Evolutionary conservation across 2,797 vertebrate species (phyloP).

Genomic region (Psittacula derbiana): DNA sequence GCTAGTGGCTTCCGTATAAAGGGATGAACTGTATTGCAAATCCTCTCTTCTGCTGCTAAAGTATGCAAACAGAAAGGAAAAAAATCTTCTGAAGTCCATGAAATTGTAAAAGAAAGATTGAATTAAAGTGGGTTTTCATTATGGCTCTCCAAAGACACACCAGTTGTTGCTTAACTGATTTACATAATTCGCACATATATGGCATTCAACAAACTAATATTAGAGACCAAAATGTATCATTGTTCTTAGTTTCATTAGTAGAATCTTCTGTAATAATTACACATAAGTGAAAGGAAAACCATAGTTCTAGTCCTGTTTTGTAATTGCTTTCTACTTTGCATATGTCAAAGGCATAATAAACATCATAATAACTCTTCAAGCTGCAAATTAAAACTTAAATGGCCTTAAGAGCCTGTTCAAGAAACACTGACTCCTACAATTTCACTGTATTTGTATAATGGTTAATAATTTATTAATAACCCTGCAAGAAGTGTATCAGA

Average conservation of each 20-base stretch:
- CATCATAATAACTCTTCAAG: neutral
- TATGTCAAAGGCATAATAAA: neutral
- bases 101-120: neutral
- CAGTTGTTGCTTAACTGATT: neutral
- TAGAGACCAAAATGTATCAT: neutral
- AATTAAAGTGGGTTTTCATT: neutral
- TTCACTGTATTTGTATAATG: neutral
- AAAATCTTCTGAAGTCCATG: neutral
- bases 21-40: fast-evolving
- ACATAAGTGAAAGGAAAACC: neutral
- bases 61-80: neutral
- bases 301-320: neutral
- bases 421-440: neutral
- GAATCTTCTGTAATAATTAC: neutral
- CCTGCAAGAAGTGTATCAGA: neutral
- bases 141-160: neutral
- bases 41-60: neutral
- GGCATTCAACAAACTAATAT: neutral
- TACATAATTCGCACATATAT: neutral
- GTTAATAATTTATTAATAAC: neutral
- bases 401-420: neutral
- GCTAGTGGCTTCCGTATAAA: neutral
- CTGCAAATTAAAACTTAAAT: neutral
- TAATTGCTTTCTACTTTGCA: neutral
- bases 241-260: neutral